phyloP scores from a whole-genome alignment of 2,888 invertebrate genomes.

The Drosophila testacea region DNA sequence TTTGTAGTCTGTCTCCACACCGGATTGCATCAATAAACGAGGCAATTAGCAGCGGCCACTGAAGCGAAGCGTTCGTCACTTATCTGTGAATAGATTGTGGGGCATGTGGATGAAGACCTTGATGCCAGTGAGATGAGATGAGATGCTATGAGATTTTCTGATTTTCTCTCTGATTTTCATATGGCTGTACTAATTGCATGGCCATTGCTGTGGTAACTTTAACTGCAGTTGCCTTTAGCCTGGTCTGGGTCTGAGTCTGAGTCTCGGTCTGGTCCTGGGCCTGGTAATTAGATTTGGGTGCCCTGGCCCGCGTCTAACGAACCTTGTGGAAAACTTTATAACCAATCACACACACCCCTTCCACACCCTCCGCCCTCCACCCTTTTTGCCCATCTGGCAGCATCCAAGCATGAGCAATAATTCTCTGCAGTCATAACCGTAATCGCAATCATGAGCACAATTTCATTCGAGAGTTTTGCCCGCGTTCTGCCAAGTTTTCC shows the following conservation, averaged over 20 bases:
- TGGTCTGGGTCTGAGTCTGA: constrained; percentile 15
- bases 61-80: constrained; percentile 18
- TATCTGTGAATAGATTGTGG: constrained; percentile 24
- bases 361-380: not conserved
- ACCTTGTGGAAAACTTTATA: constrained; percentile 52
- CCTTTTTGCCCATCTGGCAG: constrained; percentile 25
- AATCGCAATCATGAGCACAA: constrained; percentile 78
- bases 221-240: not conserved
- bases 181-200: constrained; percentile 43
- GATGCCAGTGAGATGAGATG: not conserved
- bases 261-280: not conserved
- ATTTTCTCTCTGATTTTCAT: constrained; percentile 27
- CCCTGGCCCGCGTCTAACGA: constrained; percentile 45
- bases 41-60: constrained; percentile 48
- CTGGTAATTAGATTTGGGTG: constrained; percentile 64
- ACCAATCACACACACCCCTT: constrained; percentile 15
- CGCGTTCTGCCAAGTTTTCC: constrained; percentile 36
- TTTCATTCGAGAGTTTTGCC: constrained; percentile 66
- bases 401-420: constrained; percentile 33
- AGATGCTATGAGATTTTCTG: not conserved
- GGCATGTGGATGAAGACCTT: constrained; percentile 21
- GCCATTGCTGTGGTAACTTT: constrained; percentile 33
- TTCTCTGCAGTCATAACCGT: constrained; percentile 67
- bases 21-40: constrained; percentile 59
- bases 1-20: constrained; percentile 9